Conservation (phyloP, 1,140 invertebrate genomes). For the Oreohelix idahoensis region DNA sequence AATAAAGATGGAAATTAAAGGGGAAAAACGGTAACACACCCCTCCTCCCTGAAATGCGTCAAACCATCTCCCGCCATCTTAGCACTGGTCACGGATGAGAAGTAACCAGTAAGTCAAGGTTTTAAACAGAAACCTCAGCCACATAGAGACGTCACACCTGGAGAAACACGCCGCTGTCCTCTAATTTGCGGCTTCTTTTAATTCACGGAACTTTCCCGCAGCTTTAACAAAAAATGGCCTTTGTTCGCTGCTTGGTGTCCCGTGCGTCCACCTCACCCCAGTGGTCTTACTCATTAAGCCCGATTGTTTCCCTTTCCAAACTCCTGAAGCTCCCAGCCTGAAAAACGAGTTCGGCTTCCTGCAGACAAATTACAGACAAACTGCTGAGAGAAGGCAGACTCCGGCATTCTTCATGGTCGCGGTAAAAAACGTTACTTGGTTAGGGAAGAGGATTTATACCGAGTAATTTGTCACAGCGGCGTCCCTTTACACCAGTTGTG, state of each 20-base stretch:
- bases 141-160: no score
- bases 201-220: background rate
- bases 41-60: no score
- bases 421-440: background rate
- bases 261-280: background rate
- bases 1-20: no score
- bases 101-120: no score
- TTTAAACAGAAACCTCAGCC: no score
- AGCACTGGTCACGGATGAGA: no score
- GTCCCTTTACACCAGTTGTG: background rate
- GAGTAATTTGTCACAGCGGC: conserved; percentile 4
- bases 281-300: background rate
- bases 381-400: background rate
- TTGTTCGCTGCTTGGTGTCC: background rate
- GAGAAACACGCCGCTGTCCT: background rate
- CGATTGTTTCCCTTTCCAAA: background rate
- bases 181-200: background rate
- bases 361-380: background rate
- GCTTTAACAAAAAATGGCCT: background rate
- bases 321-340: background rate
- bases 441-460: background rate
- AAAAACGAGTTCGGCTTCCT: background rate
- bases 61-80: no score
- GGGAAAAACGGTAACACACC: no score
- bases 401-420: background rate